Conservation (phyloP, 2,797 vertebrate genomes). For the Sciurus carolinensis region DNA sequence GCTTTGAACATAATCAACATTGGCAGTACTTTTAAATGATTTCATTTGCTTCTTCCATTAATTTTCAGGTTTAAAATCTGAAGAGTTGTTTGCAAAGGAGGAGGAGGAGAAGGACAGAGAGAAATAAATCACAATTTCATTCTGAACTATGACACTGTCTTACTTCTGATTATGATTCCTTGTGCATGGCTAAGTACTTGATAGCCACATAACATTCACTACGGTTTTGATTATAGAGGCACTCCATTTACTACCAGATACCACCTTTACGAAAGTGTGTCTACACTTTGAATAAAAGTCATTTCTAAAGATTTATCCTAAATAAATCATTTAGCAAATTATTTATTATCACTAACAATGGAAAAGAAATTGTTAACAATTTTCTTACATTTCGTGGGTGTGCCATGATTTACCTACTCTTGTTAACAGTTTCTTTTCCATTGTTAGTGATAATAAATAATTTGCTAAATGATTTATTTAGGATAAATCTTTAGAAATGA, state of each 20-base stretch:
- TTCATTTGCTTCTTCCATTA: conserved; percentile 56
- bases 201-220: not conserved
- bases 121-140: not conserved
- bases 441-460: conserved; percentile 7
- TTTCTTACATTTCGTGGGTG: too few species aligned
- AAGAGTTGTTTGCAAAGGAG: not conserved
- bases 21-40: conserved; percentile 55
- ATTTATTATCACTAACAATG: not conserved
- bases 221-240: not conserved
- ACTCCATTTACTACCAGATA: not conserved
- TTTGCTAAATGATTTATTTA: not conserved
- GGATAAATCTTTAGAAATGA: conserved; percentile 25
- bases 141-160: not conserved
- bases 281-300: not conserved
- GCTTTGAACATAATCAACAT: conserved; percentile 34
- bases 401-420: too few species aligned
- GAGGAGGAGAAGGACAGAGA: not conserved
- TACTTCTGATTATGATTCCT: not conserved
- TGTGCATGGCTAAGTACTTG: not conserved
- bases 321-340: not conserved
- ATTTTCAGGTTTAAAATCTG: conserved; percentile 49
- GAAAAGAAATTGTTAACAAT: not conserved
- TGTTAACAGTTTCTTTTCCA: not conserved
- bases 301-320: conserved; percentile 37
- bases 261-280: not conserved